Evolutionary conservation across 1,140 invertebrate genomes (phyloP).

Genomic region (Panulirus ornatus): DNA sequence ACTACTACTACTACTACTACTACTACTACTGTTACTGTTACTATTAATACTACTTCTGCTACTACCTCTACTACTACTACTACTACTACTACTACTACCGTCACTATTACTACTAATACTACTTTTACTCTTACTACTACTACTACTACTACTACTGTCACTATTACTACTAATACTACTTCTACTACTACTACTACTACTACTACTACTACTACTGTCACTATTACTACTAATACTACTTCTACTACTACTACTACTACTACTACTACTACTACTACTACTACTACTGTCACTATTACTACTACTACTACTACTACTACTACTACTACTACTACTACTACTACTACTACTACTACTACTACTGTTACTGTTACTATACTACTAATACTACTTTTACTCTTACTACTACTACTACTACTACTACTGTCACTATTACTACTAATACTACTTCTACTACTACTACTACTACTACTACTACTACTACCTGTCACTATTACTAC

Average conservation of each 20-base stretch:
- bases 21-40: background rate
- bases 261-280: background rate
- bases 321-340: constrained; percentile 12
- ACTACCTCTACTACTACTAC: too few species aligned
- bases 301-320: constrained; percentile 1
- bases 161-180: background rate
- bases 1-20: background rate
- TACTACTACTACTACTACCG: constrained; percentile 11
- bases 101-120: too few species aligned
- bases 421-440: too few species aligned
- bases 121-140: too few species aligned
- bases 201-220: background rate
- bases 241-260: background rate
- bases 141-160: background rate
- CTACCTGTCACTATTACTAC: too few species aligned
- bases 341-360: background rate
- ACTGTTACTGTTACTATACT: background rate
- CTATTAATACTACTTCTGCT: background rate
- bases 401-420: too few species aligned
- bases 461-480: too few species aligned
- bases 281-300: background rate
- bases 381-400: background rate
- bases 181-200: background rate
- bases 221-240: background rate
- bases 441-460: too few species aligned